A percentile compares a stretch with the other conserved stretches of the same genome.
These are phyloP conservation scores for Harlomillsia oculata DNA, from an alignment of 1,140 invertebrate species.

Conservation along the genomic window DNA sequence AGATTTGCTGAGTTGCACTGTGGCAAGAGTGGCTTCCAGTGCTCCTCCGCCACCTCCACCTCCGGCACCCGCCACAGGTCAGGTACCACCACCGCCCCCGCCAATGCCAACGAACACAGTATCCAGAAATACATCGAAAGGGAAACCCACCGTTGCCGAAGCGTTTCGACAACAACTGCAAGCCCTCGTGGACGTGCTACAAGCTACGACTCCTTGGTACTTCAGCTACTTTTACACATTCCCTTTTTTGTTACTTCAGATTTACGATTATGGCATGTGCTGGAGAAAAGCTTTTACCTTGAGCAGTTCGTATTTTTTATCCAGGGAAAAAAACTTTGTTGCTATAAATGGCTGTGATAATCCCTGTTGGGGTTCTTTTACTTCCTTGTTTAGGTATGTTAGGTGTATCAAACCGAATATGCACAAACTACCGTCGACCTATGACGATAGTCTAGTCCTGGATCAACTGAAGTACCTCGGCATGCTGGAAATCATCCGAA, in stretches of 20 bases:
- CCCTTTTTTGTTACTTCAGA: not conserved
- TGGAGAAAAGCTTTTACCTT: no score
- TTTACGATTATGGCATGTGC: no score
- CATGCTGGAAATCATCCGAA: conserved; percentile 91
- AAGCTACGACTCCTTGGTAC: conserved; percentile 85
- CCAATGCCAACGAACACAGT: conserved; percentile 48
- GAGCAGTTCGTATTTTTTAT: no score
- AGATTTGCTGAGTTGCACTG: conserved; percentile 48
- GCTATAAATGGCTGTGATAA: no score
- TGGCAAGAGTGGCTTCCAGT: conserved; percentile 44
- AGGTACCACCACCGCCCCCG: not conserved
- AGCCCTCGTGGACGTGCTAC: conserved; percentile 80
- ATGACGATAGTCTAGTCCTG: conserved; percentile 70
- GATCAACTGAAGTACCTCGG: conserved; percentile 87
- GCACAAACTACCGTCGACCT: conserved; percentile 72
- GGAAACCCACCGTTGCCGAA: conserved; percentile 85
- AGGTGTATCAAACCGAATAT: conserved; percentile 91
- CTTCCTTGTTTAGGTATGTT: conserved; percentile 58
- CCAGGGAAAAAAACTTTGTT: no score
- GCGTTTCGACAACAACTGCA: conserved; percentile 84
- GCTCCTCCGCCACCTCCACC: conserved; percentile 13
- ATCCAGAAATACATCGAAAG: conserved; percentile 75
- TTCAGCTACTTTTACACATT: conserved; percentile 29
- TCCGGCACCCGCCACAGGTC: not conserved
- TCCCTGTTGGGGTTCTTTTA: no score